Evolutionary conservation across 2,113 vertebrate species (phyloP).

Genomic region (Melanocharis versteri): DNA sequence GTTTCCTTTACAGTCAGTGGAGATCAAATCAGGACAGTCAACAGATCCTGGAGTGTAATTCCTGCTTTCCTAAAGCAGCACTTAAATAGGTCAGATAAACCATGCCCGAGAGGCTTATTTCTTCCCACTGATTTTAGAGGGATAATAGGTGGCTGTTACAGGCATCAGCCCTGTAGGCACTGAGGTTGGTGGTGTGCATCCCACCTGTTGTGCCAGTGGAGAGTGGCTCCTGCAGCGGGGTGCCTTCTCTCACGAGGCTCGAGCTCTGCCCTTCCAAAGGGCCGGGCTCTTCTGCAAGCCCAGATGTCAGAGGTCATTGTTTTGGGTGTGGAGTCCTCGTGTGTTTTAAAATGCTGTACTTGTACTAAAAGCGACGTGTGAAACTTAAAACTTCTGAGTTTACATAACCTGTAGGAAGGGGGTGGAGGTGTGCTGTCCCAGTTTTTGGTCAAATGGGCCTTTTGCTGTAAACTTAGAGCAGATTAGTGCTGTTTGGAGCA

Average conservation of each 20-base stretch:
- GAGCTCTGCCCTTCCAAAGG: neutral
- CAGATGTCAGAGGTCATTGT: fast-evolving
- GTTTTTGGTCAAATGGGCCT: neutral
- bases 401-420: neutral
- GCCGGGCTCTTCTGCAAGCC: neutral
- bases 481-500: fast-evolving
- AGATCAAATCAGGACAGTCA: conserved; percentile 11
- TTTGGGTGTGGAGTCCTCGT: fast-evolving
- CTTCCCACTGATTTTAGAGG: neutral
- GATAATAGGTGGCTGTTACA: neutral
- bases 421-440: neutral
- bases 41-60: neutral
- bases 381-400: neutral
- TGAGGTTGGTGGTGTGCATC: neutral
- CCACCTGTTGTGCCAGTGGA: neutral
- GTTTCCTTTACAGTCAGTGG: neutral
- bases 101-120: neutral
- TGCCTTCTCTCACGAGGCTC: fast-evolving
- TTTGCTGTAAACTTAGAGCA: neutral
- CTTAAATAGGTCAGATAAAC: neutral
- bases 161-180: neutral
- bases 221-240: neutral
- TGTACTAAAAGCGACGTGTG: neutral
- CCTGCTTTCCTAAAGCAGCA: neutral
- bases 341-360: neutral